These are phyloP conservation scores for Thamnaconus septentrionalis DNA, from an alignment of 2,113 vertebrate species.

Conservation along the genomic window DNA sequence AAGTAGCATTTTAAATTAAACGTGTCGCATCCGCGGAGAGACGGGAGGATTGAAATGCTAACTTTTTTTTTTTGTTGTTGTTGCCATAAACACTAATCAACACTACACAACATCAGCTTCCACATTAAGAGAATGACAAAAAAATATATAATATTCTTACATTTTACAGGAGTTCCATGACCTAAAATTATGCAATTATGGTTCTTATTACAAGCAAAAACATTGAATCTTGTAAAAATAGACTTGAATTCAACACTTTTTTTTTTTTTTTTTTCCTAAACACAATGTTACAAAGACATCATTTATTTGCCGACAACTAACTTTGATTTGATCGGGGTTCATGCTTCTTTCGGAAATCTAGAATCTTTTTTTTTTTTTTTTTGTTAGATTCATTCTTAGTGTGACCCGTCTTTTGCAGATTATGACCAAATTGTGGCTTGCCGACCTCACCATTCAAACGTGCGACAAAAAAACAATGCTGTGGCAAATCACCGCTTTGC, in stretches of 20 bases:
- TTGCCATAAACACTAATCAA: conserved; percentile 27
- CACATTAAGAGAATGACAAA: conserved; percentile 31
- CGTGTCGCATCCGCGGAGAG: conserved; percentile 23
- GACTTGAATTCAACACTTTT: conserved; percentile 15
- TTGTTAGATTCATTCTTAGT: too few relatives aligned
- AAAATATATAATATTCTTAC: conserved; percentile 12
- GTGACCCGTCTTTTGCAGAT: too few relatives aligned
- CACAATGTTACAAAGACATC: too few relatives aligned
- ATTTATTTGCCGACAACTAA: too few relatives aligned
- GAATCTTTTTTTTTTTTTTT: too few relatives aligned
- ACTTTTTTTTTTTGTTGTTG: neutral
- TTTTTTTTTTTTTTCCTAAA: too few relatives aligned
- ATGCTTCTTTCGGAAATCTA: too few relatives aligned
- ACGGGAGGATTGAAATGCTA: conserved; percentile 29
- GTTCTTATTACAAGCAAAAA: conserved; percentile 10
- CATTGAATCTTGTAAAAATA: conserved; percentile 6
- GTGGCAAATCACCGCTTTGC: too few relatives aligned
- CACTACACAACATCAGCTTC: conserved; percentile 35
- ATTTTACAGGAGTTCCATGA: conserved; percentile 22
- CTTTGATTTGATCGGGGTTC: too few relatives aligned
- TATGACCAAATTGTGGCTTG: too few relatives aligned
- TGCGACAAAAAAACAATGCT: too few relatives aligned
- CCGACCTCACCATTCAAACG: too few relatives aligned
- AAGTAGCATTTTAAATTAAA: conserved; percentile 30
- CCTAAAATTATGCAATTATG: conserved; percentile 4